Evolutionary conservation across 2,113 vertebrate genomes (phyloP), one percentile per base, ranked within the genome.

Genomic region (Corynorhinus townsendii): DNA sequence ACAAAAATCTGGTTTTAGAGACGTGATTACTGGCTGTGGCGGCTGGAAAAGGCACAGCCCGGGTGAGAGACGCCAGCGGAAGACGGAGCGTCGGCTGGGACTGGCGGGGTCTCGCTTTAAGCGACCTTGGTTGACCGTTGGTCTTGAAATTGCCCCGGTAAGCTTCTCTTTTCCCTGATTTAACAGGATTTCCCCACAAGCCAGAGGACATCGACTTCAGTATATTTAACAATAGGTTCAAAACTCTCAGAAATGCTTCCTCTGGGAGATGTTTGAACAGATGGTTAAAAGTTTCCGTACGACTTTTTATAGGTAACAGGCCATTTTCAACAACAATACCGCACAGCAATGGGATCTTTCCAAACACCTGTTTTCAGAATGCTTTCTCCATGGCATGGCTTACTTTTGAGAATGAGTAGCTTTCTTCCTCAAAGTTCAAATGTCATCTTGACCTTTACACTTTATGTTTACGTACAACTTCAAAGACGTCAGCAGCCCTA

Each of bases 291-390:
- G 52, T 81, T 96, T 45, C 33, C 47, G 49, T 11, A 49, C 2
- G 33, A 7, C 28, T 33, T 64, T 75, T 73, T 47, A 71, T 43
- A 91, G 47, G 83, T 54, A 83, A 77, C n/a, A 56, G 35, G n/a
- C 75, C 5, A 15, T 95, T 93, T 79, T 87, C 33, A 59, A 75
- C 73, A 82, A 83, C 11, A 59, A 45, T 40, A 7, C 24, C 77
- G 14, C 17, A 16, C 6, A 56, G 33, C 19, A 3, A 0, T 35
- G 59, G 52, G 45, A 43, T 35, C 54, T 85, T 72, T 85, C 66
- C n/a, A 81, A 92, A 28, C 66, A 84, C 93, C 56, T 92, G 35
- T 86, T 81, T 90, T 38, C 76, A 85, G 86, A 49, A 79, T 14
- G n/a, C 20, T 59, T 54, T 93, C 92, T 89, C 69, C 16, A 9